These are phyloP conservation scores for Psilanteris sp. DNA, from an alignment of 1,140 invertebrate genomes.

Conservation along the genomic window DNA sequence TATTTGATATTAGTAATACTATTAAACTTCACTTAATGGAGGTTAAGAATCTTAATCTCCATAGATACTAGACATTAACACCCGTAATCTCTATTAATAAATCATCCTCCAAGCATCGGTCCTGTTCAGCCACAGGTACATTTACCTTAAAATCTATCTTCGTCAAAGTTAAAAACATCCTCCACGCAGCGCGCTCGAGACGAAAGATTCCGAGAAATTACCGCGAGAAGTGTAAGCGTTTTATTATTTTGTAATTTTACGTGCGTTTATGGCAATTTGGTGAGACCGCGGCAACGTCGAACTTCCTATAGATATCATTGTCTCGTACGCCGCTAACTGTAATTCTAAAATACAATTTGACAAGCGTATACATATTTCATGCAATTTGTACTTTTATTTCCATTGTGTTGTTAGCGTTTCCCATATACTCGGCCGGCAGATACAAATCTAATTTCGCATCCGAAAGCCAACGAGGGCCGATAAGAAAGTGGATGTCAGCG, in stretches of 20 bases:
- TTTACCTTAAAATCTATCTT: conserved; percentile 38
- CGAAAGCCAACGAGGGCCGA: too few relatives aligned
- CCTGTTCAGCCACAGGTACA: conserved; percentile 30
- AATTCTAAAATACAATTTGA: conserved; percentile 15
- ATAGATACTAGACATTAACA: conserved; percentile 47
- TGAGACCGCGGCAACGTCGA: neutral
- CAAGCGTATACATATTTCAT: conserved; percentile 26
- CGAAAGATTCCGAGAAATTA: conserved; percentile 6
- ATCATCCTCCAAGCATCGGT: conserved; percentile 31
- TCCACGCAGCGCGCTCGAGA: too few relatives aligned
- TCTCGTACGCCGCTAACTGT: neutral
- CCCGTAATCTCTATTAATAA: conserved; percentile 57
- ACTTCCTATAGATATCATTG: conserved; percentile 7
- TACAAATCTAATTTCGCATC: conserved; percentile 19
- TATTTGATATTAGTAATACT: conserved; percentile 39
- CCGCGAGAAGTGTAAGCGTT: neutral
- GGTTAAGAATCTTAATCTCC: conserved; percentile 48
- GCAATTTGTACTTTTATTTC: conserved; percentile 1
- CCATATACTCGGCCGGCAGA: conserved; percentile 18
- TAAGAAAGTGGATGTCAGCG: too few relatives aligned
- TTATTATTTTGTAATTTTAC: conserved; percentile 16
- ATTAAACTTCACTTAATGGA: conserved; percentile 49
- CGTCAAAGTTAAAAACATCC: conserved; percentile 27
- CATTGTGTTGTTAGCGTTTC: conserved; percentile 4
- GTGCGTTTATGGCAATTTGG: conserved; percentile 1